phyloP scores from a whole-genome alignment of 1,140 invertebrate genomes.

The Macrocentrus cingulum region DNA sequence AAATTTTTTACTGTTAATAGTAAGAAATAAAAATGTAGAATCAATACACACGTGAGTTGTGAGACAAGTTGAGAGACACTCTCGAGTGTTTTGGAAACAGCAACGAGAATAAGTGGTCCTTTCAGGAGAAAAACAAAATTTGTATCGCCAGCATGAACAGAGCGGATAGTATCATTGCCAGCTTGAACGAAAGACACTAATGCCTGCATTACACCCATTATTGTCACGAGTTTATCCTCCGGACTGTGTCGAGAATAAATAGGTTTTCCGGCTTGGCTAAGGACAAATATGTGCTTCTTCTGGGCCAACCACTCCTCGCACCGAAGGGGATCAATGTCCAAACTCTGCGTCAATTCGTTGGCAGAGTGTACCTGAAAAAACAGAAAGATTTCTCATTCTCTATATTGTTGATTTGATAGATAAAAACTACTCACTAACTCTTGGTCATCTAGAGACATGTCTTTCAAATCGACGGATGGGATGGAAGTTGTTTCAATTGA shows the following conservation, averaged over 20 bases:
- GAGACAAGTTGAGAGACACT: constrained; percentile 81
- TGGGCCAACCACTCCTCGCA: constrained; percentile 70
- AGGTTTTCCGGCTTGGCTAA: constrained; percentile 94
- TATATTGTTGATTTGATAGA: background rate
- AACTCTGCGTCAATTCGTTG: constrained; percentile 43
- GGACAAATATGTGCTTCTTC: constrained; percentile 90
- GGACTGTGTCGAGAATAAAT: constrained; percentile 90
- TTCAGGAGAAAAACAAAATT: constrained; percentile 88
- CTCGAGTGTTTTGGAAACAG: constrained; percentile 79
- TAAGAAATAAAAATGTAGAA: too few species aligned
- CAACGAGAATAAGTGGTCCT: constrained; percentile 86
- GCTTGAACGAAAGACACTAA: constrained; percentile 89
- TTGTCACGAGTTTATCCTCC: constrained; percentile 90
- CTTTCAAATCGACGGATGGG: constrained; percentile 29
- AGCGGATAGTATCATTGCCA: constrained; percentile 79
- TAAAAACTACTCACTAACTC: constrained; percentile 40
- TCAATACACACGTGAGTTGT: constrained; percentile 77
- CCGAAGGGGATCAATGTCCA: constrained; percentile 49
- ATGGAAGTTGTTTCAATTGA: background rate
- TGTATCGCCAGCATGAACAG: constrained; percentile 81
- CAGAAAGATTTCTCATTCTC: background rate
- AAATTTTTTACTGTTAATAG: background rate
- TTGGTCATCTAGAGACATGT: constrained; percentile 35
- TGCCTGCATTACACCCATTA: constrained; percentile 95
- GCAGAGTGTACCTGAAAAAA: constrained; percentile 47